Evolutionary conservation across 64 coral and sea anemone genomes (phyloP).

Genomic region (Actinia equina): DNA sequence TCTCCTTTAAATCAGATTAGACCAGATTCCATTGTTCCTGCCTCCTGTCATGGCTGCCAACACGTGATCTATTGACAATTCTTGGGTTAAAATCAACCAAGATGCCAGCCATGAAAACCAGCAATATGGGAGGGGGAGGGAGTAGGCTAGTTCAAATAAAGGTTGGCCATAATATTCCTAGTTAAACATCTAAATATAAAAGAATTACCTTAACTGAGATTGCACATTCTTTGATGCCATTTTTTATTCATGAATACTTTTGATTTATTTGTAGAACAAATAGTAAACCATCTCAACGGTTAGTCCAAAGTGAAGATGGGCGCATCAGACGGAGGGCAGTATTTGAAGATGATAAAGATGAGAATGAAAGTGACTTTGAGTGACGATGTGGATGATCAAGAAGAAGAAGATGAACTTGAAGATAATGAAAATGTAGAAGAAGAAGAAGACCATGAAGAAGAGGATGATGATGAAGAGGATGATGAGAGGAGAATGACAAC

Average conservation of each 20-base stretch:
- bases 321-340: conserved; percentile 44
- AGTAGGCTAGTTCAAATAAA: too few relatives aligned
- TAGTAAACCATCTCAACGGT: conserved; percentile 19
- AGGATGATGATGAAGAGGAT: neutral
- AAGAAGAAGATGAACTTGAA: neutral
- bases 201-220: too few relatives aligned
- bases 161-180: too few relatives aligned
- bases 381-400: neutral
- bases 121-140: too few relatives aligned
- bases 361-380: neutral
- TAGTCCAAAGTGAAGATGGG: conserved; percentile 36
- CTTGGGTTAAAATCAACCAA: too few relatives aligned
- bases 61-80: too few relatives aligned
- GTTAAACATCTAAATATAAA: too few relatives aligned
- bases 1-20: too few relatives aligned
- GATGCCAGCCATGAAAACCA: too few relatives aligned
- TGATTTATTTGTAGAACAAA: neutral
- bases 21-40: too few relatives aligned
- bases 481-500: neutral
- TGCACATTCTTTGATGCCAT: neutral
- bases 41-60: too few relatives aligned
- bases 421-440: neutral
- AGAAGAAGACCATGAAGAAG: neutral
- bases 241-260: neutral
- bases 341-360: conserved; percentile 33